Conservation (phyloP, 2,888 invertebrate genomes). For the Cephonodes hylas region DNA sequence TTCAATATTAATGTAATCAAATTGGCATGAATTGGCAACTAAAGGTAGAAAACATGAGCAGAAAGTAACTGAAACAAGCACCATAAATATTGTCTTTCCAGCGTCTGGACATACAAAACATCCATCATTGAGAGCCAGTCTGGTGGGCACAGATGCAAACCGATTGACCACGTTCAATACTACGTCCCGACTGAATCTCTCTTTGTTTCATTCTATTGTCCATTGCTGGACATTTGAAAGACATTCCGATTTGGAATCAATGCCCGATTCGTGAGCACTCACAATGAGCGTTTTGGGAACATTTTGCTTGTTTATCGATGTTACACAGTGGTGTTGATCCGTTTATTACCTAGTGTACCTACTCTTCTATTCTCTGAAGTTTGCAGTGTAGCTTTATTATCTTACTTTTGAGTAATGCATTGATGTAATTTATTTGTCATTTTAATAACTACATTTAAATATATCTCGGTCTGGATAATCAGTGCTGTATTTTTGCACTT, state of each 20-base stretch:
- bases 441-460: too few species aligned
- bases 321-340: too few species aligned
- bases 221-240: not conserved
- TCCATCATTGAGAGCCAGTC: not conserved
- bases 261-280: not conserved
- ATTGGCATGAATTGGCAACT: too few species aligned
- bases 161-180: not conserved
- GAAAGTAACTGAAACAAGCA: not conserved
- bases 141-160: not conserved
- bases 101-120: not conserved
- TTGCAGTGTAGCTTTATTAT: too few species aligned
- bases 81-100: not conserved
- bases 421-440: too few species aligned
- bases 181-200: not conserved
- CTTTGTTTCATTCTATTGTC: constrained; percentile 1
- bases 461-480: too few species aligned
- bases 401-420: too few species aligned
- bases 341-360: too few species aligned
- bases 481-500: too few species aligned
- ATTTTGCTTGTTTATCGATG: not conserved
- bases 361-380: too few species aligned
- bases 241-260: constrained; percentile 1
- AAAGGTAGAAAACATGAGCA: too few species aligned
- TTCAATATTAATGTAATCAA: too few species aligned
- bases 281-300: not conserved